A percentile compares a stretch with the other conserved stretches of the same genome.
Conservation (phyloP, 2,113 vertebrate species). For the Vulpes ferrilata region DNA sequence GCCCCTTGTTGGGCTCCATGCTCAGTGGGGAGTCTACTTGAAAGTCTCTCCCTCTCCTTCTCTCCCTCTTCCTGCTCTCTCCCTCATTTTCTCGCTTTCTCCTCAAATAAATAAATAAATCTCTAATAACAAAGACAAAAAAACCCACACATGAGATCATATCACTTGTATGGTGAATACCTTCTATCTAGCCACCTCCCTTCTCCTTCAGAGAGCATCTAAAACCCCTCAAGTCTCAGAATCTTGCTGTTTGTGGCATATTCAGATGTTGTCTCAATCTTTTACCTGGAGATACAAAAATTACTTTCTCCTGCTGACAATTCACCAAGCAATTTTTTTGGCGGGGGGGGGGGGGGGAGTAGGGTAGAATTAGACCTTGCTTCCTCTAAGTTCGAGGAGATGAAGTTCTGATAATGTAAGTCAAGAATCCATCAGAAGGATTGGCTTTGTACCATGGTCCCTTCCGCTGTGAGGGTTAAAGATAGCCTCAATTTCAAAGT, state of each 20-base stretch:
- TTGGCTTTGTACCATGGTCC: not conserved
- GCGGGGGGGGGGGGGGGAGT: not conserved
- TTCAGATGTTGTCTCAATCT: not conserved
- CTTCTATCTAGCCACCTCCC: not conserved
- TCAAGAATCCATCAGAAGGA: not conserved
- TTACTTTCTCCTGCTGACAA: not conserved
- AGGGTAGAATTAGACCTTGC: not conserved
- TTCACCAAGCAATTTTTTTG: not conserved
- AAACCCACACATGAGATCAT: not conserved
- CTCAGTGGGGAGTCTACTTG: not conserved
- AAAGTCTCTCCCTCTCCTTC: not conserved
- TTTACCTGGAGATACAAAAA: not conserved
- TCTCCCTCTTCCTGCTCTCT: not conserved
- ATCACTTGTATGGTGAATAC: not conserved
- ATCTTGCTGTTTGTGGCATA: not conserved
- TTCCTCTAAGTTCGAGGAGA: not conserved
- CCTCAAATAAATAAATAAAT: not conserved
- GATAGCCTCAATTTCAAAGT: not conserved
- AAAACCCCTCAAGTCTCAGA: not conserved
- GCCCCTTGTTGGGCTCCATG: not conserved
- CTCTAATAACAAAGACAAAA: not conserved
- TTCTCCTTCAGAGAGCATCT: not conserved
- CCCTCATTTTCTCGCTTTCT: not conserved
- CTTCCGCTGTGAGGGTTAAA: not conserved
- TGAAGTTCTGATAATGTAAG: not conserved